Evolutionary conservation across 92 coral and sea anemone species (phyloP), one percentile per base, ranked within the genome.

Genomic region (Scolanthus callimorphus): DNA sequence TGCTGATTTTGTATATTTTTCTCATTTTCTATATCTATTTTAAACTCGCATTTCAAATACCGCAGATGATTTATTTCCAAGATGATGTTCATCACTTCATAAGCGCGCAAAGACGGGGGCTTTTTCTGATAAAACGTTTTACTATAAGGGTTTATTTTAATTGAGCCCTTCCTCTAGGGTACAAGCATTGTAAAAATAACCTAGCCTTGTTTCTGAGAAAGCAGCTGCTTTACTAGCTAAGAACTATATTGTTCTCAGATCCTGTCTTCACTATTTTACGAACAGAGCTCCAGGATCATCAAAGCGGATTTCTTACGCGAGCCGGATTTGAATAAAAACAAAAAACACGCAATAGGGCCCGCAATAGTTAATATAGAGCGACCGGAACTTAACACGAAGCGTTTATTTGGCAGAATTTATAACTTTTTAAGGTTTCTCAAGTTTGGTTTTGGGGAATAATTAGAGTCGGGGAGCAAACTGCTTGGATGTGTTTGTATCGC

Each of bases 161-260:
- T 65, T 65, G 72, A 65, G 55, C 53, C 51, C 53, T 65, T 53
- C 62, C 72, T 65, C 31, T 53, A 12, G 63, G 53, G 62, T 21
- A 50, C 26, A 34, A 50, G 41, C 53, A 59, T 65, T 11, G 60
- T 65, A 39, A 52, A 49, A 65, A 51, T n/a, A n/a, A 59, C 51
- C 72, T 51, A 52, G 12, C 26, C 28, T 48, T 29, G 37, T 53
- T 65, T 30, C 41, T 48, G 55, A 38, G 53, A 65, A 51, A 65
- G 55, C 72, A 65, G 72, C 72, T 65, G 72, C 63, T 19, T 25
- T 51, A 34, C 43, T 34, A 15, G 15, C n/a, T n/a, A n/a, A n/a
- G n/a, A n/a, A n/a, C n/a, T n/a, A n/a, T n/a, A n/a, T n/a, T n/a
- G n/a, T n/a, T n/a, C n/a, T n/a, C n/a, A n/a, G n/a, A n/a, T n/a